Percentiles rank a stretch among this genome's conserved stretches.
phyloP scores from a whole-genome alignment of 1,140 invertebrate genomes.

The Rhagoletis pomonella region DNA sequence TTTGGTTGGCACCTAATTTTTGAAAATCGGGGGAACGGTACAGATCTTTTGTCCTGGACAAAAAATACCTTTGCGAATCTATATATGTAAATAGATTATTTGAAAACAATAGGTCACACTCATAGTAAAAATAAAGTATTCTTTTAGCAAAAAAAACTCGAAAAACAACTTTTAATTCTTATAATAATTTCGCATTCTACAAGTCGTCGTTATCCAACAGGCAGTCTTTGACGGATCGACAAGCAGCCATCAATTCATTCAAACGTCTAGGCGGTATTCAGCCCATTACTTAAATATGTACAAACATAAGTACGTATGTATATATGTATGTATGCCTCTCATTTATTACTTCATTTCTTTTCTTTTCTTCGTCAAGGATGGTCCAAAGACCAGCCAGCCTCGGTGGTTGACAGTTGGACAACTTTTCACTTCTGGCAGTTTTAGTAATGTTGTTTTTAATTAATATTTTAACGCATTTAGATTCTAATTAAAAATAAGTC shows the following conservation, averaged over 20 bases:
- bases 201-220: constrained; percentile 37
- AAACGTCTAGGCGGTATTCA: constrained; percentile 22
- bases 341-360: too few relatives aligned
- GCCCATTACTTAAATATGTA: background rate
- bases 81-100: too few relatives aligned
- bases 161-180: constrained; percentile 44
- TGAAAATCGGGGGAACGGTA: too few relatives aligned
- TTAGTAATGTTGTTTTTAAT: constrained; percentile 43
- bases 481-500: constrained; percentile 29
- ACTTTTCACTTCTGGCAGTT: constrained; percentile 41
- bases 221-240: constrained; percentile 13
- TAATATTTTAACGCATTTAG: constrained; percentile 40
- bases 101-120: too few relatives aligned
- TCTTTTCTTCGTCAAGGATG: background rate
- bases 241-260: constrained; percentile 17
- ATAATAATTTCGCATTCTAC: constrained; percentile 41
- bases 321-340: background rate
- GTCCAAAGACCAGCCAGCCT: background rate
- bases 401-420: constrained; percentile 10
- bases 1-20: too few relatives aligned
- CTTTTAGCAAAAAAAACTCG: constrained; percentile 5
- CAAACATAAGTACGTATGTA: too few relatives aligned
- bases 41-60: too few relatives aligned
- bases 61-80: too few relatives aligned
- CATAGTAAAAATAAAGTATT: too few relatives aligned